A percentile compares a stretch with the other conserved stretches of the same genome.
phyloP scores from a whole-genome alignment of 2,797 vertebrate species.

The Prunella strophiata region DNA sequence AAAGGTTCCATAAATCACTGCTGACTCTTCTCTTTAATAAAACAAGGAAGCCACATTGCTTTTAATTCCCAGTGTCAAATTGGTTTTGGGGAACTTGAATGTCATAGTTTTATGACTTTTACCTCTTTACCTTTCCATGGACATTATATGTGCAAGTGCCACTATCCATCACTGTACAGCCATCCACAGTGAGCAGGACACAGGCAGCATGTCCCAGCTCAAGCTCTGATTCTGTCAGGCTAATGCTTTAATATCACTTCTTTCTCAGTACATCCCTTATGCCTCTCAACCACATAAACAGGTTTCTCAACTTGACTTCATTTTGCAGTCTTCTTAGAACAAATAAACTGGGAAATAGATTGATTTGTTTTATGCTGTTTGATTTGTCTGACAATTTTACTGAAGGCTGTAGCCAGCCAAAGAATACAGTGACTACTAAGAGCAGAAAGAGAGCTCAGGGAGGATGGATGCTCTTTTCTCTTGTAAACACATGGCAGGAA shows the following conservation, averaged over 20 bases:
- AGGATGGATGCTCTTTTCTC: background rate
- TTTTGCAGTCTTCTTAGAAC: background rate
- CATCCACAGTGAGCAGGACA: background rate
- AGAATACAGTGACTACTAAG: background rate
- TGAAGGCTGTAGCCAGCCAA: background rate
- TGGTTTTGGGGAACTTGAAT: background rate
- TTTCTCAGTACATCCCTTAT: background rate
- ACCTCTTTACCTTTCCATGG: background rate
- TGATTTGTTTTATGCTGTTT: constrained; percentile 15
- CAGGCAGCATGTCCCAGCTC: background rate
- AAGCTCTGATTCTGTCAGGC: background rate
- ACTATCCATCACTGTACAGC: background rate
- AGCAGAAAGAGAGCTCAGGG: background rate
- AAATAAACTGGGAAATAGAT: constrained; percentile 15
- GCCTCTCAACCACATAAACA: background rate
- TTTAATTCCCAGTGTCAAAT: background rate
- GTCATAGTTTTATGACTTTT: background rate
- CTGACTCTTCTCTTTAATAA: background rate
- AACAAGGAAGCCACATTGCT: background rate
- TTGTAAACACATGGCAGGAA: background rate
- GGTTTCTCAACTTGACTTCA: background rate
- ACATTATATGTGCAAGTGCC: background rate
- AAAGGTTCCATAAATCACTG: background rate
- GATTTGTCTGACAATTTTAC: constrained; percentile 1
- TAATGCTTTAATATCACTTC: background rate